These are phyloP conservation scores for Metridium senile DNA, from an alignment of 92 coral and sea anemone species.

Conservation along the genomic window DNA sequence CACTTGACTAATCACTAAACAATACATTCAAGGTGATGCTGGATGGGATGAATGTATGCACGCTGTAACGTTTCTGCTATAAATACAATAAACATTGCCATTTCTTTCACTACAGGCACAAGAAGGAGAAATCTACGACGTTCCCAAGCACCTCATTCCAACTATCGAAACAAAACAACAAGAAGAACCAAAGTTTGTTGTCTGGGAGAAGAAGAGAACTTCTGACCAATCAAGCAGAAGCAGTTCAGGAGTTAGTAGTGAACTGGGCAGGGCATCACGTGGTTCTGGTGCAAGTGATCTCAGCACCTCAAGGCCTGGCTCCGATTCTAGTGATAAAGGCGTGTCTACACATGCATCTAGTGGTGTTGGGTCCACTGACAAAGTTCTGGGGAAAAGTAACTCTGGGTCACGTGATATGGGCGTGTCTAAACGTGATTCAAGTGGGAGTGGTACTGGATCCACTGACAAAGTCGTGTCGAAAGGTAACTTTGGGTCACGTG, in stretches of 20 bases:
- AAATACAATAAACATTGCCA: neutral
- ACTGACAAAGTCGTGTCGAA: conserved; percentile 7
- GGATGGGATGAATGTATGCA: too few relatives aligned
- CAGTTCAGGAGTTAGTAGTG: conserved; percentile 24
- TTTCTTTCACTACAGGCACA: conserved; percentile 7
- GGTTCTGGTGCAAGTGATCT: conserved; percentile 32
- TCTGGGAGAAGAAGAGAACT: conserved; percentile 1
- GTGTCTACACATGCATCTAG: neutral
- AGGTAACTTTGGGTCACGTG: neutral
- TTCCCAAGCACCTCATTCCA: conserved; percentile 40
- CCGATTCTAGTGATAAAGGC: conserved; percentile 12
- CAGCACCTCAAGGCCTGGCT: conserved; percentile 12
- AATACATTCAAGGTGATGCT: too few relatives aligned
- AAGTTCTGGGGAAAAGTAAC: neutral
- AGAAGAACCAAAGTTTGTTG: conserved; percentile 8
- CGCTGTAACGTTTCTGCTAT: too few relatives aligned
- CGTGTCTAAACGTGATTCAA: neutral
- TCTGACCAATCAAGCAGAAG: conserved; percentile 9
- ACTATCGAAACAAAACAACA: conserved; percentile 26
- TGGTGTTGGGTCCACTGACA: neutral
- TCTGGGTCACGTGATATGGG: neutral
- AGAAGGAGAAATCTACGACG: conserved; percentile 67
- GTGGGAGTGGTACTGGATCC: neutral
- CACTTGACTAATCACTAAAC: too few relatives aligned
- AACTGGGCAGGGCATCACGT: conserved; percentile 10